Conservation (phyloP, 2,888 invertebrate genomes). For the Ephialtes manifestator region DNA sequence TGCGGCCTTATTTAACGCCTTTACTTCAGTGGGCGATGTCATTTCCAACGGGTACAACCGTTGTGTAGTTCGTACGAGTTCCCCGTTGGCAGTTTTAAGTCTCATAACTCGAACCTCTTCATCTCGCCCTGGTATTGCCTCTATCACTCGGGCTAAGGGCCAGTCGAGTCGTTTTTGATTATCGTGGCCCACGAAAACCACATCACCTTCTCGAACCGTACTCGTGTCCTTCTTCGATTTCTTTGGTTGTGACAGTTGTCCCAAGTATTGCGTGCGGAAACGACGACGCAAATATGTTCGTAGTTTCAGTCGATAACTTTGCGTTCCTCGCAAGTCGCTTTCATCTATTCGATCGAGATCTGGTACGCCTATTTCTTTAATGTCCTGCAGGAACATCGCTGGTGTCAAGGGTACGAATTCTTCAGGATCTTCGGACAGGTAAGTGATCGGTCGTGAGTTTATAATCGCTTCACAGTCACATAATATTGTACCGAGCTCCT, state of each 20-base stretch:
- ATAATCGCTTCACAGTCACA: constrained; percentile 79
- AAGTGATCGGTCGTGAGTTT: constrained; percentile 81
- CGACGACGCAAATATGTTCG: constrained; percentile 48
- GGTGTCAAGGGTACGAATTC: constrained; percentile 71
- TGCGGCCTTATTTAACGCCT: not conserved
- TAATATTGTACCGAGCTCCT: constrained; percentile 76
- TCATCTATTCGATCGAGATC: constrained; percentile 58
- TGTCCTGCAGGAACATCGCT: constrained; percentile 68
- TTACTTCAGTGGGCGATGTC: constrained; percentile 1
- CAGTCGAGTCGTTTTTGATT: constrained; percentile 56
- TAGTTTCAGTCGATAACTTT: constrained; percentile 40
- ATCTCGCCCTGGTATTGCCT: constrained; percentile 48
- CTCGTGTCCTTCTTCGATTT: not conserved
- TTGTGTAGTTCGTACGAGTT: constrained; percentile 55
- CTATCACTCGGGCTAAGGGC: constrained; percentile 55
- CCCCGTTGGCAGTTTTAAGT: constrained; percentile 46
- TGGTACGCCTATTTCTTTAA: constrained; percentile 43
- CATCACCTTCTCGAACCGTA: constrained; percentile 39
- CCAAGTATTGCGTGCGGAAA: constrained; percentile 67
- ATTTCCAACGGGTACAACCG: constrained; percentile 54
- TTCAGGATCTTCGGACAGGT: constrained; percentile 66
- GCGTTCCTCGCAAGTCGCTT: constrained; percentile 13
- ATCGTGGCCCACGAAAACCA: constrained; percentile 55
- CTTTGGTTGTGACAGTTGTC: constrained; percentile 20
- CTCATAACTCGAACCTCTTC: constrained; percentile 49